Evolutionary conservation across 2,797 vertebrate species (phyloP), one percentile per base, ranked within the genome.

Genomic region (Falco rusticolus): DNA sequence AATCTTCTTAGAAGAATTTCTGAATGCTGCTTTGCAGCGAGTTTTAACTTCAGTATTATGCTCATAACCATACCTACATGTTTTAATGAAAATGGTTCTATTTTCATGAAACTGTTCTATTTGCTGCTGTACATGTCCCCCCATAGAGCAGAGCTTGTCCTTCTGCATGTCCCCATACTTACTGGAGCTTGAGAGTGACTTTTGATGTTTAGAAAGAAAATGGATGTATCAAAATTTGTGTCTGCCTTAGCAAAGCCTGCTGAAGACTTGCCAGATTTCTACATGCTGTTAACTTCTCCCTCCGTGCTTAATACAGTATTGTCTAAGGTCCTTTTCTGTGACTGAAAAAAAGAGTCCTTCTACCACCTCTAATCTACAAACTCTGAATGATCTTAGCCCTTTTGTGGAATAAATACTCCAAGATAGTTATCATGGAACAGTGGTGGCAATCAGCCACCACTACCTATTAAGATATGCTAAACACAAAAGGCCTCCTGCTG

Each of bases 201-300:
- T 5, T 3, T n/a, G 26, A 7, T 11, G 9, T 34, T 69, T 25
- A 12, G 69, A 0, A 47, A 60, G 31, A 16, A 76, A 37, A 33
- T 0, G 6, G 18, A 41, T 61, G 6, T 9, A 6, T 4, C 8
- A 21, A n/a, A 19, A 5, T 53, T 10, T 31, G n/a, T 25, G 59
- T 37, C n/a, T 59, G 43, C 20, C 20, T 61, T 70, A 92, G n/a
- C 33, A 71, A 83, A 76, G 19, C 22, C 33, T 48, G 22, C 17
- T 74, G 70, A 63, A 59, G 39, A 50, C 50, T 48, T 84, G 22
- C 10, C 33, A 39, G 28, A 81, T 72, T 92, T 48, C n/a, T 1
- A 4, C 70, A 14, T 22, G 31, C 45, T 56, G 19, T 51, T 80
- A 41, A 29, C 69, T 41, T 65, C 29, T 54, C 61, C 47, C 4